These are phyloP conservation scores for Mastomys coucha DNA, from an alignment of 2,113 vertebrate species.

Conservation along the genomic window DNA sequence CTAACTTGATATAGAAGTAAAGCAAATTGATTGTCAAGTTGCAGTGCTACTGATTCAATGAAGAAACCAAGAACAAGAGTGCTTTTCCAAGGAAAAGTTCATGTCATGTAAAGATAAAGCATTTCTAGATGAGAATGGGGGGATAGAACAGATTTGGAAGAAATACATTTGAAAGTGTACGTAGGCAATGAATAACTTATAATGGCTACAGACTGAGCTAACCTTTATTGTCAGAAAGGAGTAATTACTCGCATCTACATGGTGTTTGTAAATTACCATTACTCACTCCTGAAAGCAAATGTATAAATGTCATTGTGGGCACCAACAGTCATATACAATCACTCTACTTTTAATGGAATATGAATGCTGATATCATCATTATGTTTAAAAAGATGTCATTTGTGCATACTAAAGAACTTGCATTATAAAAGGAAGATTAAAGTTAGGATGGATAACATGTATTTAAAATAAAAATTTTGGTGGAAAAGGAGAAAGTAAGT, in stretches of 20 bases:
- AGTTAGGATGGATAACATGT: neutral
- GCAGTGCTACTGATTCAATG: constrained; percentile 41
- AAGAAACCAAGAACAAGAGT: constrained; percentile 68
- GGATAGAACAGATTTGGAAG: constrained; percentile 33
- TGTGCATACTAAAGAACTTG: constrained; percentile 61
- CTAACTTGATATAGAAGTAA: constrained; percentile 53
- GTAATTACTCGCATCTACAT: constrained; percentile 76
- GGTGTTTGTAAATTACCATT: constrained; percentile 70
- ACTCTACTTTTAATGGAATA: constrained; percentile 62
- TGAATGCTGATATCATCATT: constrained; percentile 74
- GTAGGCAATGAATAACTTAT: constrained; percentile 73
- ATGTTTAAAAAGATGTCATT: constrained; percentile 78
- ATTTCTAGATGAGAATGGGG: constrained; percentile 45
- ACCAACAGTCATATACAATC: constrained; percentile 45
- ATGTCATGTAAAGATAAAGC: constrained; percentile 62
- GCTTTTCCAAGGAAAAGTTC: constrained; percentile 48
- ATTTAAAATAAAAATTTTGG: neutral
- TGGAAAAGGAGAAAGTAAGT: neutral
- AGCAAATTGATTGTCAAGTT: constrained; percentile 52
- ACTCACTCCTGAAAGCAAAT: constrained; percentile 70
- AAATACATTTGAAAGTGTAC: constrained; percentile 56
- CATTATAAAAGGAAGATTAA: constrained; percentile 70
- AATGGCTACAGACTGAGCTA: constrained; percentile 76
- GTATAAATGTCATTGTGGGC: constrained; percentile 74
- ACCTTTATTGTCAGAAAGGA: constrained; percentile 82